Conservation (phyloP, 2,888 invertebrate genomes). For the Bhutanitis thaidina region DNA sequence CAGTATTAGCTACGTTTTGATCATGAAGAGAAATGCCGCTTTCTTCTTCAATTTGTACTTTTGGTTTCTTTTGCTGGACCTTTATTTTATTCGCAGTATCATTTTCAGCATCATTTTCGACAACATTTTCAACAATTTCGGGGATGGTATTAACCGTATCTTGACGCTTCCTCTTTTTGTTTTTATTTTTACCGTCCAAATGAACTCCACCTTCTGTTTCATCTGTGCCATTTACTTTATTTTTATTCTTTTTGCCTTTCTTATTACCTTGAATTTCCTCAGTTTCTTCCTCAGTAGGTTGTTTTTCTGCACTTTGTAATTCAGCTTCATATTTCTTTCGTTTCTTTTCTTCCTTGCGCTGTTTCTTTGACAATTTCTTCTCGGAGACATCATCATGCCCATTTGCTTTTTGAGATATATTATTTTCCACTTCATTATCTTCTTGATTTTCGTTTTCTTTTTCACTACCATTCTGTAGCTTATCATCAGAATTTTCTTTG, state of each 20-base stretch:
- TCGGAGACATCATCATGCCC: constrained; percentile 28
- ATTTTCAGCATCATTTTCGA: constrained; percentile 38
- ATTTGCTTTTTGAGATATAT: constrained; percentile 23
- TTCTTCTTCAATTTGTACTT: constrained; percentile 51
- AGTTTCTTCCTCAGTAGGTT: constrained; percentile 34
- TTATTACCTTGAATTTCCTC: constrained; percentile 40
- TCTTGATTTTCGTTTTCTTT: constrained; percentile 27
- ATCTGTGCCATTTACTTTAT: constrained; percentile 45
- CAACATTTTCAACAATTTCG: constrained; percentile 34
- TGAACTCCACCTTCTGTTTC: constrained; percentile 28
- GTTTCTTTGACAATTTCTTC: constrained; percentile 63
- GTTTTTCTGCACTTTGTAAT: constrained; percentile 55
- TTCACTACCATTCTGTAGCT: constrained; percentile 28
- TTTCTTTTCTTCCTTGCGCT: constrained; percentile 70
- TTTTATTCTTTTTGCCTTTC: constrained; percentile 68
- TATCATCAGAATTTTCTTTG: constrained; percentile 30
- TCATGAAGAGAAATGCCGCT: constrained; percentile 59
- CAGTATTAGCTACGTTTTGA: constrained; percentile 70
- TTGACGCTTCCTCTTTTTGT: constrained; percentile 65
- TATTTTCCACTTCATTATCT: constrained; percentile 25
- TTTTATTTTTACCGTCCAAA: constrained; percentile 49
- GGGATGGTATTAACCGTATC: constrained; percentile 54
- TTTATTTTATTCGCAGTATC: constrained; percentile 36
- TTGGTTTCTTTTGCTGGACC: constrained; percentile 60
- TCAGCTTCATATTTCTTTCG: constrained; percentile 70